These are phyloP conservation scores for Gasterosteus aculeatus DNA, from an alignment of 2,113 vertebrate species.

Conservation along the genomic window DNA sequence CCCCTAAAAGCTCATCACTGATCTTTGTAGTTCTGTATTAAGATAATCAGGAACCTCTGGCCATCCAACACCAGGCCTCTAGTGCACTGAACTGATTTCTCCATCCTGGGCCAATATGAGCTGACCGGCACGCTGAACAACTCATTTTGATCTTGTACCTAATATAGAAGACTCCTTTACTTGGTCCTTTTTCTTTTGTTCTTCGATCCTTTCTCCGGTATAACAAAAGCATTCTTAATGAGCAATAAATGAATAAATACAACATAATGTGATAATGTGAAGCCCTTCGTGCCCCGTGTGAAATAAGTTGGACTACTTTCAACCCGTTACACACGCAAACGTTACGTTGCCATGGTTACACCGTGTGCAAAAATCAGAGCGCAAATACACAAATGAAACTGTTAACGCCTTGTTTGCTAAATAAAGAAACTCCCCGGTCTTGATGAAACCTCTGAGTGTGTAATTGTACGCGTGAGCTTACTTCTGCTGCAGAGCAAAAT, in stretches of 20 bases:
- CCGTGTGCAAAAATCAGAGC: neutral
- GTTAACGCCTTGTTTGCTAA: neutral
- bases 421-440: neutral
- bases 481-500: conserved; percentile 91
- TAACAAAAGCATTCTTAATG: conserved; percentile 62
- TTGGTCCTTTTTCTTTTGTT: neutral
- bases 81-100: conserved; percentile 13
- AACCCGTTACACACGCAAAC: neutral
- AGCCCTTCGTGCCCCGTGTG: conserved; percentile 6
- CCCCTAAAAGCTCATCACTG: neutral
- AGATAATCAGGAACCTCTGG: conserved; percentile 5
- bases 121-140: neutral
- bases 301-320: conserved; percentile 8
- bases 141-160: conserved; percentile 18
- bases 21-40: neutral
- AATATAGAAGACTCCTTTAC: neutral
- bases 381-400: neutral
- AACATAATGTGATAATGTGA: conserved; percentile 46
- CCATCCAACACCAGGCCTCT: neutral
- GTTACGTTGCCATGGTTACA: neutral
- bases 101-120: neutral
- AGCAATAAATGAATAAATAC: conserved; percentile 63
- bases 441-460: too few species aligned
- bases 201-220: conserved; percentile 10
- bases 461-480: conserved; percentile 63